Percentiles rank a stretch among this genome's conserved stretches.
These are phyloP conservation scores for Odocoileus virginianus DNA, from an alignment of 2,113 vertebrate species.

Conservation along the genomic window DNA sequence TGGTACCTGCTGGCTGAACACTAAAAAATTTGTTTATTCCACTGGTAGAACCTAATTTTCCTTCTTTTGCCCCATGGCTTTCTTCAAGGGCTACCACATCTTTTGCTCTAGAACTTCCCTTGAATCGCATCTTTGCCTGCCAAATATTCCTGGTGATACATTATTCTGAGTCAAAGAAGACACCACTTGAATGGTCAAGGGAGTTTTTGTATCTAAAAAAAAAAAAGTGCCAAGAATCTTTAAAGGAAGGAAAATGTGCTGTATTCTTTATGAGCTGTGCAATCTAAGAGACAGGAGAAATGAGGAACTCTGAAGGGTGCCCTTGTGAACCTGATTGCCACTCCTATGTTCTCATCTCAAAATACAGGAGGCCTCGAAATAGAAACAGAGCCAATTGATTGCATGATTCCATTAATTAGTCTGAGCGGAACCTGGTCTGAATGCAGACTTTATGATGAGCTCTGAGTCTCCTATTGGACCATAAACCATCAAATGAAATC, in stretches of 20 bases:
- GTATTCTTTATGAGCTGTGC: not conserved
- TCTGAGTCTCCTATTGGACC: not conserved
- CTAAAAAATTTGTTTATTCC: not conserved
- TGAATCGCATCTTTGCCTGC: not conserved
- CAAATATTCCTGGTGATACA: not conserved
- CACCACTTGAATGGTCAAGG: not conserved
- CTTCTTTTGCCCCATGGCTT: not conserved
- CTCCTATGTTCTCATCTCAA: constrained; percentile 38
- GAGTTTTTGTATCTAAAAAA: not conserved
- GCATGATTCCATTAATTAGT: constrained; percentile 58
- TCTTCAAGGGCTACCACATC: not conserved
- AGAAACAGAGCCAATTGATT: constrained; percentile 55
- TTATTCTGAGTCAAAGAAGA: not conserved
- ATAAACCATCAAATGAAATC: not conserved
- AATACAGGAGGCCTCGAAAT: constrained; percentile 48
- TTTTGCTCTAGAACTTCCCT: not conserved
- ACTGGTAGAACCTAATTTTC: not conserved
- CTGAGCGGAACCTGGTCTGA: constrained; percentile 36
- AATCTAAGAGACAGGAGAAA: not conserved
- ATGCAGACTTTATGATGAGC: not conserved
- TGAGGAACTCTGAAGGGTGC: not conserved
- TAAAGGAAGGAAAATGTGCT: not conserved
- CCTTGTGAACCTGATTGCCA: constrained; percentile 16
- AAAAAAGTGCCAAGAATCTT: not conserved
- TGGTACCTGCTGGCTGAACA: not conserved